Base-by-base conservation (phyloP, 92 coral and sea anemone species). In the Palythoa grandiflora region DNA sequence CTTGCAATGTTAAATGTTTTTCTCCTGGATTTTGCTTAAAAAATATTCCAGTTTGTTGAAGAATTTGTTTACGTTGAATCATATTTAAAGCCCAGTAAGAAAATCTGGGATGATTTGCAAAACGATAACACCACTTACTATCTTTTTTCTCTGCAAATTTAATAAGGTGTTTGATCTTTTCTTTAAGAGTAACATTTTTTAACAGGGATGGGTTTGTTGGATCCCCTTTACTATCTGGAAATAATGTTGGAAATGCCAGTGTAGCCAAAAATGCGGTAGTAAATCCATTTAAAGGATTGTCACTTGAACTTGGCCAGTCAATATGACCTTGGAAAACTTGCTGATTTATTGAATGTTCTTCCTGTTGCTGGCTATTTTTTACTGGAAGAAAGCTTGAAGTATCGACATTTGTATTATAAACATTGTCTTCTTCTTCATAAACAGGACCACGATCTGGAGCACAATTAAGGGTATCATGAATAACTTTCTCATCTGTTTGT, bases 241-340 rank as follows among this genome's bases (percentile, higher is more conserved):
- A 68, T 68, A 68, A 20, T 20, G 73, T 68, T 20, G 73, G 38
- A 68, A 93, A 93, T 38, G 95, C 95, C 92, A 93, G 54, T 76
- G 95, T 83, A 21, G 95, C 93, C 52, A 93, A 74, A 78, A 77
- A 84, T 72, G 89, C 63, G 9, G 72, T 75, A 5, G 52, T 38
- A 73, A 47, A 93, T 70, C 88, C 93, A 93, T 83, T 93, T 54
- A 93, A 70, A 0, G 94, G 94, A 16, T 68, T 68, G 16, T 72
- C 73, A 11, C 77, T 73, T 59, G 51, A 70, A 60, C 71, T 70
- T 50, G 93, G 89, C 93, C 87, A 86, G 80, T 86, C 77, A 48
- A 36, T 90, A 72, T 20, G 60, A 19, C 75, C 81, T 20, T 86
- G 71, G 79, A 10, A 84, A 53, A 88, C 44, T 19, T 80, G 83